Evolutionary conservation across 1,140 invertebrate species (phyloP).

Genomic region (Drosophila bifasciata): DNA sequence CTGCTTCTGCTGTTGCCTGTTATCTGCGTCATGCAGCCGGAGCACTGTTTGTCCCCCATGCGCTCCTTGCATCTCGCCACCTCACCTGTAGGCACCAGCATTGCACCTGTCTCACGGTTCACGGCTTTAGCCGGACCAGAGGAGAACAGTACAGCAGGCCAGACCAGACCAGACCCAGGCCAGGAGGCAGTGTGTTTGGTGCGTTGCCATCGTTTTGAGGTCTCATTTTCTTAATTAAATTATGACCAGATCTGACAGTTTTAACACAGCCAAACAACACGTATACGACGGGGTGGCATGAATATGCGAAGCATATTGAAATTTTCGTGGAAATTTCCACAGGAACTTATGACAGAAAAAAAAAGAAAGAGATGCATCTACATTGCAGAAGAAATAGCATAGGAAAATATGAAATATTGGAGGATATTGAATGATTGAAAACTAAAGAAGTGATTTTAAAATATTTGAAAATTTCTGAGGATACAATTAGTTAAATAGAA

Average conservation of each 20-base stretch:
- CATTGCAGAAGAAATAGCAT: too few species aligned
- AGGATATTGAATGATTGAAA: too few species aligned
- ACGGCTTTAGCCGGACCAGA: constrained; percentile 13
- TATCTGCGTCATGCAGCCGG: constrained; percentile 69
- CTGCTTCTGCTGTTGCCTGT: constrained; percentile 49
- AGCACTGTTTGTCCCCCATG: constrained; percentile 23
- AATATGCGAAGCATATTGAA: constrained; percentile 22
- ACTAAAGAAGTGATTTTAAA: too few species aligned
- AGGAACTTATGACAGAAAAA: not conserved
- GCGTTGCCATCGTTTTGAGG: constrained; percentile 68
- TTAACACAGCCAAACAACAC: constrained; percentile 32
- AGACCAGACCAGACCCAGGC: too few species aligned
- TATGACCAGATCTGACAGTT: constrained; percentile 64
- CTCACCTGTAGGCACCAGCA: constrained; percentile 23
- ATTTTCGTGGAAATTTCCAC: constrained; percentile 7
- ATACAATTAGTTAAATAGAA: too few species aligned
- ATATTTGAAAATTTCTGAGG: too few species aligned
- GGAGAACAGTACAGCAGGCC: constrained; percentile 17
- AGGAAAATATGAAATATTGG: too few species aligned
- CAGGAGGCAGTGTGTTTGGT: too few species aligned
- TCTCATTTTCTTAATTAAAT: constrained; percentile 83
- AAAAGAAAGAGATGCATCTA: too few species aligned
- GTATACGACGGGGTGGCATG: constrained; percentile 10
- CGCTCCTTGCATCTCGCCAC: constrained; percentile 1
- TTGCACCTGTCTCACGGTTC: constrained; percentile 46